Percentiles rank a stretch among this genome's conserved stretches.
Evolutionary conservation across 2,888 invertebrate genomes (phyloP).

Genomic region (Latrodectus elegans): DNA sequence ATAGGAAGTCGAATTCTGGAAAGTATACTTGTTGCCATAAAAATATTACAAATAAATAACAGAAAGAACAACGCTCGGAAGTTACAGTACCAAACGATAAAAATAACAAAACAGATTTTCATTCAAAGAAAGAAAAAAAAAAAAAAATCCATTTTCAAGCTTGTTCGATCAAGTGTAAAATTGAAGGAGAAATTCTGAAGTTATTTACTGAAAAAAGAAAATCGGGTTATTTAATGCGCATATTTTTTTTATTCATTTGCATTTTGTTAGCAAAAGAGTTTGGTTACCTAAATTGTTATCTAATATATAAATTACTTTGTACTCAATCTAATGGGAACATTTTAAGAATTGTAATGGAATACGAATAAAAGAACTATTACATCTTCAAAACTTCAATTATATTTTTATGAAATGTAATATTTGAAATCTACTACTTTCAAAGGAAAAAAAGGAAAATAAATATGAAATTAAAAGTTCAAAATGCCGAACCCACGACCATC

Average conservation of each 20-base stretch:
- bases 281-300: too few relatives aligned
- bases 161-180: not conserved
- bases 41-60: not conserved
- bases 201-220: too few relatives aligned
- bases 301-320: too few relatives aligned
- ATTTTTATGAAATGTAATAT: too few relatives aligned
- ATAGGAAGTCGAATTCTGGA: not conserved
- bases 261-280: too few relatives aligned
- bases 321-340: too few relatives aligned
- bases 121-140: not conserved
- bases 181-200: not conserved
- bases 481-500: slow-evolving; percentile 20
- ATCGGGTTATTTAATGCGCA: too few relatives aligned
- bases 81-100: not conserved
- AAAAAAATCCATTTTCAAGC: not conserved
- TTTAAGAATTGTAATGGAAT: too few relatives aligned
- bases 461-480: slow-evolving; percentile 36
- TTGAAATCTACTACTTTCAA: not conserved
- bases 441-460: not conserved
- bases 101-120: not conserved
- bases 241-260: too few relatives aligned
- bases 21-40: not conserved
- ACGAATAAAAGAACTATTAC: too few relatives aligned
- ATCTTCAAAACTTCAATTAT: too few relatives aligned
- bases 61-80: not conserved